phyloP scores from a whole-genome alignment of 1,140 invertebrate species.

The Lepidostoma basale region DNA sequence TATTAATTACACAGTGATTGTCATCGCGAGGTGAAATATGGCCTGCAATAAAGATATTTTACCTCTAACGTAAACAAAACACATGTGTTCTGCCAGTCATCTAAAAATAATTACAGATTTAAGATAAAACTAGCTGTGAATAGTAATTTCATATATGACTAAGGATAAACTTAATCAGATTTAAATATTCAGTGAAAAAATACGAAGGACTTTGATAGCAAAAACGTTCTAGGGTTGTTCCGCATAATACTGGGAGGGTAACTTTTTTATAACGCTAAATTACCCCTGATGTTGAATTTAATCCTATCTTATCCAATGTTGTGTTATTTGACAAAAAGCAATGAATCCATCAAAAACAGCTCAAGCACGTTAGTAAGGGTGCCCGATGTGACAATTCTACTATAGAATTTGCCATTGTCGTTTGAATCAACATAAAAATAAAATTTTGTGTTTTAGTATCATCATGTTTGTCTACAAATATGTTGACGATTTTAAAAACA shows the following conservation, averaged over 20 bases:
- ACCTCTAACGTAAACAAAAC: constrained; percentile 25
- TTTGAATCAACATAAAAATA: too few species aligned
- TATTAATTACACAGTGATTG: constrained; percentile 14
- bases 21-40: constrained; percentile 25
- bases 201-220: constrained; percentile 7
- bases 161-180: constrained; percentile 19
- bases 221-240: constrained; percentile 21
- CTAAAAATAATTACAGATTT: constrained; percentile 45
- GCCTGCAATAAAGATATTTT: constrained; percentile 36
- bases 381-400: background rate
- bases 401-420: too few species aligned
- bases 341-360: constrained; percentile 45
- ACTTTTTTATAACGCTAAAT: constrained; percentile 43
- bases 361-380: constrained; percentile 1
- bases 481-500: too few species aligned
- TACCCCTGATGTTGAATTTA: constrained; percentile 46
- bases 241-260: constrained; percentile 26
- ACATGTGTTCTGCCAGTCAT: constrained; percentile 33
- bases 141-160: constrained; percentile 35
- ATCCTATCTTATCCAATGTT: constrained; percentile 47
- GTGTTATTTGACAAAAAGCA: constrained; percentile 46
- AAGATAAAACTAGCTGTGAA: constrained; percentile 38
- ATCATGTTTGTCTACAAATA: too few species aligned
- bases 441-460: too few species aligned
- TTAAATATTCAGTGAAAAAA: constrained; percentile 34